These are phyloP conservation scores for Drosophila hydei DNA, from an alignment of 1,140 invertebrate species.

Conservation along the genomic window DNA sequence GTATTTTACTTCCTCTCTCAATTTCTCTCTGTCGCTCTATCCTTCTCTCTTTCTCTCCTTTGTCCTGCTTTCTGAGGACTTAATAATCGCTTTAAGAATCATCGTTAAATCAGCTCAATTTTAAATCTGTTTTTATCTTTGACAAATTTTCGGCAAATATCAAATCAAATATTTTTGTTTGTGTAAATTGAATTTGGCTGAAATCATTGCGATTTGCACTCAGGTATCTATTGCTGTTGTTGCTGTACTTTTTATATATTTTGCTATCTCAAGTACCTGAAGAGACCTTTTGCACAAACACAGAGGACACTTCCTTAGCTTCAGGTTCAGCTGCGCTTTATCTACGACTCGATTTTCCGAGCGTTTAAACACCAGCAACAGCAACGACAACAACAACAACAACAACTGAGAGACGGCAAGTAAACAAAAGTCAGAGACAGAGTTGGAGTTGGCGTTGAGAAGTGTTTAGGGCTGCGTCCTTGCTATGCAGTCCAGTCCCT, in stretches of 20 bases:
- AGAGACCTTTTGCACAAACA: conserved; percentile 51
- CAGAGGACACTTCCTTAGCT: conserved; percentile 62
- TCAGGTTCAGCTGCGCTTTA: conserved; percentile 63
- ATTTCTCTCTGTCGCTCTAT: no score
- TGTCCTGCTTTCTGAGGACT: no score
- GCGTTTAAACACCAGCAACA: conserved; percentile 69
- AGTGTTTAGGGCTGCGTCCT: not conserved
- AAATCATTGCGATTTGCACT: conserved; percentile 19
- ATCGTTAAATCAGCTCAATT: no score
- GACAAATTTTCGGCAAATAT: not conserved
- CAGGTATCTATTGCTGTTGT: not conserved
- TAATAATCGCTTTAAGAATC: not conserved
- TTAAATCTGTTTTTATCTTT: no score
- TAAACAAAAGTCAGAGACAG: conserved; percentile 57
- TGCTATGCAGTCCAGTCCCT: conserved; percentile 10
- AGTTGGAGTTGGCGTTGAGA: not conserved
- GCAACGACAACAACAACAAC: conserved; percentile 38
- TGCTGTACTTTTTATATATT: conserved; percentile 11
- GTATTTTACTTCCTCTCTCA: no score
- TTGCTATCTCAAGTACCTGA: conserved; percentile 38
- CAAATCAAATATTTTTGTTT: not conserved
- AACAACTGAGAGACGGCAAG: conserved; percentile 30
- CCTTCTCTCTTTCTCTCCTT: no score
- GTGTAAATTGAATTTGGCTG: conserved; percentile 17
- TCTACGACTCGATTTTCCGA: conserved; percentile 72